Evolutionary conservation across 2,797 vertebrate genomes (phyloP), one percentile per base, ranked within the genome.

Genomic region (Coracias cyanogaster): DNA sequence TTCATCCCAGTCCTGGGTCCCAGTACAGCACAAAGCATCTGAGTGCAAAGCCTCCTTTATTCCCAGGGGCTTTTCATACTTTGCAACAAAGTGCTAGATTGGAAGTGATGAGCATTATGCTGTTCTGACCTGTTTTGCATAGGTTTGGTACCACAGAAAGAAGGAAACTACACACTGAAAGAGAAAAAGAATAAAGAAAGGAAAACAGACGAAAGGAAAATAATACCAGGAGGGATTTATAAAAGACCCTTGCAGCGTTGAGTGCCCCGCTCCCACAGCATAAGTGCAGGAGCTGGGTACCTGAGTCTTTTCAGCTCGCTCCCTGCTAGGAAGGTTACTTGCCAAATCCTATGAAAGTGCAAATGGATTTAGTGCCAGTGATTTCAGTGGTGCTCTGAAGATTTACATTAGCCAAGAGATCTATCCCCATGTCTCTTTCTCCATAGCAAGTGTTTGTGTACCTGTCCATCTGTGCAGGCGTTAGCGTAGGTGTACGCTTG

Each of bases 321-420:
- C 80, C 88, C 85, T 91, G 67, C 80, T 52, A 84, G 31, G 24
- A 89, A 45, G 66, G 67, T 67, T 35, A 51, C 85, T 45, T 95
- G 94, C 90, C 94, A 95, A 92, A 85, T 82, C 88, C 90, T 65
- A 88, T 82, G 74, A 71, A 95, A 94, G 86, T 89, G 90, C 83
- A 96, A 93, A 95, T 85, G 86, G 94, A 67, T 93, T 92, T 89
- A 89, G 70, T 81, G 88, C 81, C 49, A 41, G 4, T 24, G 86
- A 87, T 92, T 95, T 89, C 83, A 62, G 57, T 7, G 61, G 35
- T 57, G 43, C 49, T 73, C 43, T 37, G 86, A 79, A 74, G 84
- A 65, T 86, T 89, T 74, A 67, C 81, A 61, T 46, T 54, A 80
- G 64, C 43, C 6, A 15, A 33, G 55, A 67, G 66, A 55, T 80